Evolutionary conservation across 1,140 invertebrate genomes (phyloP).

Genomic region (Macrocentrus cingulum): DNA sequence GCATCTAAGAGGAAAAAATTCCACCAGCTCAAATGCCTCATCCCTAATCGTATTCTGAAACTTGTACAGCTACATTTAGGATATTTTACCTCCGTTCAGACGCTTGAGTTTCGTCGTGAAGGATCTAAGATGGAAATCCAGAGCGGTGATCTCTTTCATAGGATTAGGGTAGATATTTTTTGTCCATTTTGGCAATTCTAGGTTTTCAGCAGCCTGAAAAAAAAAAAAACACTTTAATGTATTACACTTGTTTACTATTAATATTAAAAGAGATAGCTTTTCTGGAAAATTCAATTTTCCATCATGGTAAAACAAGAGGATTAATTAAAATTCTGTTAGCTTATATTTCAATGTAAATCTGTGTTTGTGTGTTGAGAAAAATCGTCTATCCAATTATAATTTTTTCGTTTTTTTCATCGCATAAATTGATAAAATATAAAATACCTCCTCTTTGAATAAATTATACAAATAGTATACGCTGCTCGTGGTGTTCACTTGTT

Average conservation of each 20-base stretch:
- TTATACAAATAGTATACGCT: conserved; percentile 46
- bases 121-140: conserved; percentile 46
- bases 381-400: too few relatives aligned
- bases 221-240: background rate
- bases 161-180: conserved; percentile 44
- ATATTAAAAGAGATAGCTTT: too few relatives aligned
- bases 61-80: background rate
- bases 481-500: conserved; percentile 36
- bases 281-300: too few relatives aligned
- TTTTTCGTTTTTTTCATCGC: too few relatives aligned
- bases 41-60: conserved; percentile 1
- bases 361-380: too few relatives aligned
- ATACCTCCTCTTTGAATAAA: conserved; percentile 50
- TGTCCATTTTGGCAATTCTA: conserved; percentile 49
- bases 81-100: conserved; percentile 45
- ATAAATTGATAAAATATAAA: conserved; percentile 14
- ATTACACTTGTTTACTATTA: background rate
- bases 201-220: conserved; percentile 44
- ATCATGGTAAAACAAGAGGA: too few relatives aligned
- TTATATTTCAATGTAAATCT: too few relatives aligned
- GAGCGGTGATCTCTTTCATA: conserved; percentile 45
- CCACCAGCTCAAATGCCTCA: too few relatives aligned
- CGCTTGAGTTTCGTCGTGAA: conserved; percentile 42
- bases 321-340: too few relatives aligned
- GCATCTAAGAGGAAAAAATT: conserved; percentile 3